Conservation (phyloP, 2,797 vertebrate genomes). For the Buceros bicornis region DNA sequence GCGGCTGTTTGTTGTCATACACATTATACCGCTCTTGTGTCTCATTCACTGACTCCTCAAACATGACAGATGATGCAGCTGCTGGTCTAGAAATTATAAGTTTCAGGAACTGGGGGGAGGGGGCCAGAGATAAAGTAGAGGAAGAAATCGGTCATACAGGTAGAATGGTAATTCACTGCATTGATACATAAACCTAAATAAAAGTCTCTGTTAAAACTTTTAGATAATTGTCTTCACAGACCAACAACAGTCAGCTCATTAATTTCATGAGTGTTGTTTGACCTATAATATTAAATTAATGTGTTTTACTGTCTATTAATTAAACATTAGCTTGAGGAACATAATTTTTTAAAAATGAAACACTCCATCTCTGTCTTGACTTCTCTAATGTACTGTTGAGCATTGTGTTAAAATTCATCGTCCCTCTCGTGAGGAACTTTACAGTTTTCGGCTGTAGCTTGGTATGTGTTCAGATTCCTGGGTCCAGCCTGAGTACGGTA, state of each 20-base stretch:
- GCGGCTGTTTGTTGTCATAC: neutral
- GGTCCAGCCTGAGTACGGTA: neutral
- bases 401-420: neutral
- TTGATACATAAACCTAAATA: neutral
- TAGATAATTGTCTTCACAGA: neutral
- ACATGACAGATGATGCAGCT: neutral
- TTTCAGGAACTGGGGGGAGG: neutral
- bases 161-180: neutral
- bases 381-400: neutral
- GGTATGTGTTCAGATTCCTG: accelerated
- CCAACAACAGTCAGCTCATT: neutral
- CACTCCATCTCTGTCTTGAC: neutral
- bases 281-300: neutral
- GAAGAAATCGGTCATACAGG: neutral
- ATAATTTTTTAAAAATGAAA: neutral
- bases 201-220: neutral
- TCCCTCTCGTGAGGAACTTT: neutral
- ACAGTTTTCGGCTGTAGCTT: neutral
- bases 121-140: too few relatives aligned
- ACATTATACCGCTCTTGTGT: neutral
- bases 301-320: slow-evolving; percentile 41
- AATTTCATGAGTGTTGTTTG: neutral
- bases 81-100: neutral
- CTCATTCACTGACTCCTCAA: slow-evolving; percentile 17
- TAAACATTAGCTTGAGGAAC: neutral